Base-by-base conservation (phyloP, 2,888 invertebrate species). In the Drosophila diplacantha region DNA sequence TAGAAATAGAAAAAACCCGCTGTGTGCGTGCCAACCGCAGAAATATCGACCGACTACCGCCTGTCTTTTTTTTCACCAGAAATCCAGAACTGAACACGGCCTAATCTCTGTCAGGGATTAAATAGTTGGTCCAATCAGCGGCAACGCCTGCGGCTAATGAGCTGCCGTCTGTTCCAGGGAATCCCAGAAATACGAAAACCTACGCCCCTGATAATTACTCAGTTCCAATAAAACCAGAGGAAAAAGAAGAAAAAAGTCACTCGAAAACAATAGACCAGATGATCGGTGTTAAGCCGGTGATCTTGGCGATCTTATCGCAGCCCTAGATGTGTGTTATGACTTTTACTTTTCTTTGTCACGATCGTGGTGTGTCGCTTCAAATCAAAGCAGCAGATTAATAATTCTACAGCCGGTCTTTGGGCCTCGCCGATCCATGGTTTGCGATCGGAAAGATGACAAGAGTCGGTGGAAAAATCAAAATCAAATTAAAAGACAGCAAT, bases 111-210 rank as follows among this genome's bases (percentile, higher is more conserved):
- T 37, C 53, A 64, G 65, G 57, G 46, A 60, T 58, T 71, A 82
- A 79, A 79, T 80, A 81, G 84, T 73, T 72, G 80, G 80, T 74
- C 82, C 84, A 81, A 81, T 83, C 80, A 83, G 80, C 70, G 82
- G 80, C 84, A 81, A 83, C 80, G 80, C 80, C 80, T 82, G 84
- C 80, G 73, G 80, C 84, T 82, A 83, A 83, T 82, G 82, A 80
- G 83, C 39, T 64, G 69, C 51, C 56, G 62, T 72, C 60, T 53
- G 54, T 72, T 75, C 72, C 74, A 69, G 47, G 57, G 65, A 71
- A 73, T 49, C 51, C 55, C 38, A 32, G 18, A 55, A 9, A 31
- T 46, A 46, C 44, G 11, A 34, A 50, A 51, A 31, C 37, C 37
- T 62, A 68, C 74, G 76, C 79, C 67, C 63, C 66, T 71, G 55